Evolutionary conservation across 2,113 vertebrate genomes (phyloP).

Genomic region (Pseudonaja textilis): DNA sequence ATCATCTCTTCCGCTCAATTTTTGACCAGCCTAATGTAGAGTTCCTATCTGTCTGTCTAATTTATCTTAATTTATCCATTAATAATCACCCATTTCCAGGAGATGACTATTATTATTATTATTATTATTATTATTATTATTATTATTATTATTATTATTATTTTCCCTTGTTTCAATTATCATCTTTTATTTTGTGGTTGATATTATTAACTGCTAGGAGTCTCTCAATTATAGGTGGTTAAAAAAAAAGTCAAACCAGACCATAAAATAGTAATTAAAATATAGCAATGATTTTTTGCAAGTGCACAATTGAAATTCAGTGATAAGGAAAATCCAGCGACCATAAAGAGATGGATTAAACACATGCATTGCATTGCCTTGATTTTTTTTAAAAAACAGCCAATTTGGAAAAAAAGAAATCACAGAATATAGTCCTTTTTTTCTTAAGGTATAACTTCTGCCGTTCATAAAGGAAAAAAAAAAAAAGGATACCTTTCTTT

Average conservation of each 20-base stretch:
- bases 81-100: neutral
- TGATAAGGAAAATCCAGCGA: neutral
- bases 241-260: neutral
- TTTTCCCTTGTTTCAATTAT: neutral
- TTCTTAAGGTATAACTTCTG: neutral
- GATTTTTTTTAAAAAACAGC: neutral
- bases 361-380: neutral
- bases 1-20: neutral
- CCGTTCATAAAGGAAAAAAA: neutral
- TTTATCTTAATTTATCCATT: neutral
- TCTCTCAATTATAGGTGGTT: neutral
- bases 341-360: neutral
- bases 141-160: no score
- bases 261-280: neutral
- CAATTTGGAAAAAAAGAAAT: neutral
- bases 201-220: neutral
- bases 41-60: neutral
- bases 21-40: neutral
- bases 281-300: neutral
- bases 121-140: no score
- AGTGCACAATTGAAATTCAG: neutral
- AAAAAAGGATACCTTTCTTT: conserved; percentile 76
- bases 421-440: neutral
- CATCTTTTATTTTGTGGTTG: neutral
- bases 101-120: neutral